phyloP scores from a whole-genome alignment of 1,140 invertebrate genomes.

The Tetragonula clypearis region DNA sequence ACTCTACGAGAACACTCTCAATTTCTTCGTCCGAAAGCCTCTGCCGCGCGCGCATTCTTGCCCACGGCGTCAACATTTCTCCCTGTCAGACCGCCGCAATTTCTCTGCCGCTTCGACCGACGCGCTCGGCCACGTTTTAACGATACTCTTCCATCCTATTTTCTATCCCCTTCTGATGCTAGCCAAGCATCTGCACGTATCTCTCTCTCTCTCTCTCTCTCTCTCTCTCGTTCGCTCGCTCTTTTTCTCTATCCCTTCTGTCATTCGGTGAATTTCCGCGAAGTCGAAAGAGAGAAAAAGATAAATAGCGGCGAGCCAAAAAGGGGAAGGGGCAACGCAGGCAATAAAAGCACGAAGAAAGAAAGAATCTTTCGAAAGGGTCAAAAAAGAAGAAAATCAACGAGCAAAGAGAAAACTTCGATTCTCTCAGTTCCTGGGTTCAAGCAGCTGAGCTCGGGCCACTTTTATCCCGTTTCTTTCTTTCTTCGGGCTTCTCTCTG shows the following conservation, averaged over 20 bases:
- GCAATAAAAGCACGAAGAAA: slow-evolving; percentile 17
- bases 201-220: neutral
- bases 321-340: neutral
- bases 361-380: slow-evolving; percentile 8
- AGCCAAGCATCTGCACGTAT: neutral
- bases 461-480: slow-evolving; percentile 28
- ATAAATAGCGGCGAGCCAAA: slow-evolving; percentile 38
- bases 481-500: neutral
- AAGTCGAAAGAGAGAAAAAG: slow-evolving; percentile 27
- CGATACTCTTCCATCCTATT: neutral
- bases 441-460: slow-evolving; percentile 30
- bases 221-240: neutral
- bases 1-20: neutral
- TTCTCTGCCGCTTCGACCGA: neutral
- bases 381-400: slow-evolving; percentile 12
- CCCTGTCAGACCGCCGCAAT: slow-evolving; percentile 16
- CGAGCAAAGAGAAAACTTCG: slow-evolving; percentile 35
- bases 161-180: neutral
- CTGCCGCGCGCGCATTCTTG: neutral
- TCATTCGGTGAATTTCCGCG: slow-evolving; percentile 9
- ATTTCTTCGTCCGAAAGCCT: neutral
- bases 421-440: slow-evolving; percentile 22
- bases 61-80: slow-evolving; percentile 1
- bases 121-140: neutral
- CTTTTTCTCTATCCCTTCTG: neutral